Evolutionary conservation across 2,797 vertebrate species (phyloP).

Genomic region (Fistularia tabacaria): DNA sequence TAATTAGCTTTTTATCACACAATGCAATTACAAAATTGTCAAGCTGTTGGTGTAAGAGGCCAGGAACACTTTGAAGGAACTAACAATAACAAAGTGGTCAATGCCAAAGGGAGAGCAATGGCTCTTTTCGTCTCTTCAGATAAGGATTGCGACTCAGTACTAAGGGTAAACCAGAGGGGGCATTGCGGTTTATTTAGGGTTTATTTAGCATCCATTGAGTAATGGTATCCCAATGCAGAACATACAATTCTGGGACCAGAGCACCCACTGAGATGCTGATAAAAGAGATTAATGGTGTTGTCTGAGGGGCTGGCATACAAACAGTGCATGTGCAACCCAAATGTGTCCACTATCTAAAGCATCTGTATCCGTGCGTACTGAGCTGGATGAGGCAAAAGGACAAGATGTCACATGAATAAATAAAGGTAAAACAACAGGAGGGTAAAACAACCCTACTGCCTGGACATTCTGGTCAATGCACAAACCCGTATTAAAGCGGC

Average conservation of each 20-base stretch:
- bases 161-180: constrained; percentile 63
- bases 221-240: constrained; percentile 70
- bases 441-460: constrained; percentile 32
- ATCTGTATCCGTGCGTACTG: constrained; percentile 74
- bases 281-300: constrained; percentile 85
- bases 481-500: constrained; percentile 49
- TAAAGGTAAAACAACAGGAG: constrained; percentile 54
- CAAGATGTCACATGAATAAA: constrained; percentile 73
- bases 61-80: constrained; percentile 65
- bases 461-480: constrained; percentile 57
- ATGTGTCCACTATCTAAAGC: constrained; percentile 79
- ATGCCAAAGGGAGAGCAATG: constrained; percentile 57
- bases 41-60: constrained; percentile 66
- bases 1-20: constrained; percentile 83
- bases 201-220: constrained; percentile 72
- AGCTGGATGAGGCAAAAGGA: constrained; percentile 74
- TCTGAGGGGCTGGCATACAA: constrained; percentile 75
- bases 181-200: constrained; percentile 67
- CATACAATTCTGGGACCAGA: constrained; percentile 67
- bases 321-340: constrained; percentile 76
- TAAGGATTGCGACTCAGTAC: constrained; percentile 55
- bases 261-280: constrained; percentile 77
- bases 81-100: constrained; percentile 73
- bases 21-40: constrained; percentile 78
- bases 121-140: constrained; percentile 49